Percentiles rank a stretch among this genome's conserved stretches.
Conservation (phyloP, 2,113 vertebrate species). For the Pterophyllum scalare region DNA sequence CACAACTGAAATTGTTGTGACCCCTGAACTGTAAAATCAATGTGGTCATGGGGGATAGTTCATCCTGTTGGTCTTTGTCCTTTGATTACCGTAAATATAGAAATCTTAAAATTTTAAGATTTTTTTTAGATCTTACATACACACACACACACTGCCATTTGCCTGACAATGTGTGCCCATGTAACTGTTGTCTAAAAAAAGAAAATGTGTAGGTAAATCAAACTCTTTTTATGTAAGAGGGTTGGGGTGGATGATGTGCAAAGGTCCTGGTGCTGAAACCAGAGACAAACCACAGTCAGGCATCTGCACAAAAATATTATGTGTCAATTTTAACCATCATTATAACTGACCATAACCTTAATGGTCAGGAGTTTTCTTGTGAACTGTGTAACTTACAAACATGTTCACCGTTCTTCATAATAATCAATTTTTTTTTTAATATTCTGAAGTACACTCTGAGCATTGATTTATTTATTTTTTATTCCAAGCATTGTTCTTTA, state of each 20-base stretch:
- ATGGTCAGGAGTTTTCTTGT: neutral
- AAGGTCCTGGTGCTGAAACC: neutral
- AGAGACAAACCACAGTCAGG: neutral
- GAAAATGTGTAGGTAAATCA: neutral
- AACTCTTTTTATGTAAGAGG: neutral
- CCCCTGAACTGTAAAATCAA: conserved; percentile 8
- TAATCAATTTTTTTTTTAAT: neutral
- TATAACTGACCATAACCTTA: neutral
- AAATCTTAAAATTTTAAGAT: neutral
- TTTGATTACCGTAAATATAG: neutral
- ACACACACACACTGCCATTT: neutral
- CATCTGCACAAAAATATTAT: neutral
- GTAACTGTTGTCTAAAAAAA: neutral
- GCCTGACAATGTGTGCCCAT: neutral
- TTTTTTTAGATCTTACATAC: no score
- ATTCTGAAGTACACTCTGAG: no score
- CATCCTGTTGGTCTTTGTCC: neutral
- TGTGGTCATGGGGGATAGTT: neutral
- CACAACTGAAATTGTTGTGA: conserved; percentile 16
- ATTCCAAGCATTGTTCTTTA: no score
- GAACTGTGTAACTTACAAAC: neutral
- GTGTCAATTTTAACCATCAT: neutral
- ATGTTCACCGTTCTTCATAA: neutral
- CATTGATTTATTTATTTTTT: no score
- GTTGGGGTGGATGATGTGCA: neutral